These are phyloP conservation scores for Hypotaenidia philippensis DNA, from an alignment of 2,797 vertebrate species.

Conservation along the genomic window DNA sequence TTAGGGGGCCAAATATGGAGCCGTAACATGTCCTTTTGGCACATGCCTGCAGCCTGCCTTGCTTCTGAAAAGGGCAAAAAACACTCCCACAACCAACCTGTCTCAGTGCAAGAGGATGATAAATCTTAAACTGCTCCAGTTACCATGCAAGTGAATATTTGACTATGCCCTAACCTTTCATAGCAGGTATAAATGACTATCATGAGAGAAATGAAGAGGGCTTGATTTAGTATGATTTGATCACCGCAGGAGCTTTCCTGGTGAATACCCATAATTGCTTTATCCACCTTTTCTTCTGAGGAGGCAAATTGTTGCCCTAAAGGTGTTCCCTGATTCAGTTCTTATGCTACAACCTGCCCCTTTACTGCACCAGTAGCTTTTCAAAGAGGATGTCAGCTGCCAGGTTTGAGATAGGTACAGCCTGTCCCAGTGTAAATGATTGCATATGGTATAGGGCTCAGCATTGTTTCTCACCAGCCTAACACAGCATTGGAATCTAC, in stretches of 20 bases:
- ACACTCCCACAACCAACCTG: not conserved
- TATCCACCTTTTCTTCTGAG: not conserved
- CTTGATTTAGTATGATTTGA: not conserved
- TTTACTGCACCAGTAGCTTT: not conserved
- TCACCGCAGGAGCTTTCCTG: not conserved
- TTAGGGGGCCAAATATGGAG: not conserved
- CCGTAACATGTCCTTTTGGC: not conserved
- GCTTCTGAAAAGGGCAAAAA: not conserved
- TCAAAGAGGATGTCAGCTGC: not conserved
- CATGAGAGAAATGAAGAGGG: not conserved
- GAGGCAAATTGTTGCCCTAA: not conserved
- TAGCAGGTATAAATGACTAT: not conserved
- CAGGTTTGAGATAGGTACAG: not conserved
- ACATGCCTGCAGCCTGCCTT: not conserved
- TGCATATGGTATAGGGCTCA: not conserved
- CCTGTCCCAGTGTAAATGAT: not conserved
- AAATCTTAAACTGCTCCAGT: not conserved
- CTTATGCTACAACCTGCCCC: not conserved
- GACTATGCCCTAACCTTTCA: not conserved
- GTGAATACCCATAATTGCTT: not conserved
- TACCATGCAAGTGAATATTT: rapidly evolving
- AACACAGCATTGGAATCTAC: not conserved
- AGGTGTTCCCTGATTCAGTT: not conserved
- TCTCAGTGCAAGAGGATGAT: not conserved
- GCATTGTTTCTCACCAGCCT: not conserved